phyloP scores from a whole-genome alignment of 2,113 vertebrate genomes.

The Pomatostomus ruficeps region DNA sequence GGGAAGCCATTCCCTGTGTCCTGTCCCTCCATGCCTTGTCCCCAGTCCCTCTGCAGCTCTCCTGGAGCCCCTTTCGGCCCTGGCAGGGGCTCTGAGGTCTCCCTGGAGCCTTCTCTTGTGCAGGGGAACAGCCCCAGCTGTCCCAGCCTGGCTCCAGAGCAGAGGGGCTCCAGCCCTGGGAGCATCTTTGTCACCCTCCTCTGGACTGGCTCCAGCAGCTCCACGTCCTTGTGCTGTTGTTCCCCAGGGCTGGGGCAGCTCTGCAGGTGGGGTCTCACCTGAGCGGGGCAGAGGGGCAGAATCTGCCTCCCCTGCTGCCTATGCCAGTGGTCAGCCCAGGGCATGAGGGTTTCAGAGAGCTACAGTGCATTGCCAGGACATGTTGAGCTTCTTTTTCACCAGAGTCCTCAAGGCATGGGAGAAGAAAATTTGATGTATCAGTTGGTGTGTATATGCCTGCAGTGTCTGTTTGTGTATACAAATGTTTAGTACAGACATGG shows the following conservation, averaged over 20 bases:
- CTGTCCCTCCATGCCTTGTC: not conserved
- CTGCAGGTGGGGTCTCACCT: not conserved
- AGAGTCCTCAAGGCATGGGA: not conserved
- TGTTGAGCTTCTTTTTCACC: not conserved
- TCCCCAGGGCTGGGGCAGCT: not conserved
- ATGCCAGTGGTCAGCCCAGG: not conserved
- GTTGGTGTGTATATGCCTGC: not conserved
- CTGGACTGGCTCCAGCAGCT: not conserved
- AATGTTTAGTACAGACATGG: not conserved
- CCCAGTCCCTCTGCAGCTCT: not conserved
- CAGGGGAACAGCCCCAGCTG: not conserved
- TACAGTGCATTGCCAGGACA: not conserved
- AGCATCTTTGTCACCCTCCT: not conserved
- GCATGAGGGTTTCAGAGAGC: not conserved
- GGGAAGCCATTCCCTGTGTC: not conserved
- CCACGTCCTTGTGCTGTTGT: not conserved
- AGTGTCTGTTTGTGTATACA: not conserved
- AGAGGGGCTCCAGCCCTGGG: not conserved
- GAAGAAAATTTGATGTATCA: not conserved
- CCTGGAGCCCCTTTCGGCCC: not conserved
- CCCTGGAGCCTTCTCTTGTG: not conserved
- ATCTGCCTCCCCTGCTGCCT: not conserved
- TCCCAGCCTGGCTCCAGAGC: not conserved
- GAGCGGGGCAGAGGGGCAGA: not conserved
- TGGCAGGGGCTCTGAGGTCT: not conserved